phyloP scores from a whole-genome alignment of 2,888 invertebrate species.

The Mythimna vitellina region DNA sequence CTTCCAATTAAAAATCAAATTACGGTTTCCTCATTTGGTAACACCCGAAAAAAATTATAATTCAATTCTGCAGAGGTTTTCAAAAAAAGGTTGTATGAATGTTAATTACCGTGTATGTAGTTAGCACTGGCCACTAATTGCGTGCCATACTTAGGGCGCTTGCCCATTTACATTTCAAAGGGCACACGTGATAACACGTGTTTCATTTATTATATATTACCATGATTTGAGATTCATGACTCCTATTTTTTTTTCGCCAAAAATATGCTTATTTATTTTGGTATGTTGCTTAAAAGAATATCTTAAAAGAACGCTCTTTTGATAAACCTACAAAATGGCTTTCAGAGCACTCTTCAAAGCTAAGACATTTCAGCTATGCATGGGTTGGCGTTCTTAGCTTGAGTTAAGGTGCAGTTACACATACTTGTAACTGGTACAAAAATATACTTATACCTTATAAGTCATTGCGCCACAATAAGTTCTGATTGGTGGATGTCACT shows the following conservation, averaged over 20 bases:
- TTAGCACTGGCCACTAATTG: constrained; percentile 58
- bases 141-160: constrained; percentile 43
- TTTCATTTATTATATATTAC: constrained; percentile 38
- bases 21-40: constrained; percentile 10
- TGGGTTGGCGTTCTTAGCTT: not conserved
- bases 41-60: constrained; percentile 24
- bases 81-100: constrained; percentile 52
- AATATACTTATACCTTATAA: not conserved
- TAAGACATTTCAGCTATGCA: not conserved
- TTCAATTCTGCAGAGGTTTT: constrained; percentile 38
- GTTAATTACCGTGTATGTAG: constrained; percentile 51
- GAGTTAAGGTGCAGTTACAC: not conserved
- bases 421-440: too few species aligned
- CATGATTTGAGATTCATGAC: constrained; percentile 52
- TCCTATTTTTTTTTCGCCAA: constrained; percentile 18
- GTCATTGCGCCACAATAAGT: too few species aligned
- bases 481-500: too few species aligned
- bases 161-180: constrained; percentile 64
- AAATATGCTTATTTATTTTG: constrained; percentile 3
- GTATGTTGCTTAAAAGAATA: not conserved
- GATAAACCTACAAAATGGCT: too few species aligned
- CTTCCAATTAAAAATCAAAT: constrained; percentile 44
- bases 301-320: not conserved
- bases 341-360: not conserved
- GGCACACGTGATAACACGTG: constrained; percentile 37